Evolutionary conservation across 2,113 vertebrate genomes (phyloP), one percentile per base, ranked within the genome.

Genomic region (Oreocharis arfaki): DNA sequence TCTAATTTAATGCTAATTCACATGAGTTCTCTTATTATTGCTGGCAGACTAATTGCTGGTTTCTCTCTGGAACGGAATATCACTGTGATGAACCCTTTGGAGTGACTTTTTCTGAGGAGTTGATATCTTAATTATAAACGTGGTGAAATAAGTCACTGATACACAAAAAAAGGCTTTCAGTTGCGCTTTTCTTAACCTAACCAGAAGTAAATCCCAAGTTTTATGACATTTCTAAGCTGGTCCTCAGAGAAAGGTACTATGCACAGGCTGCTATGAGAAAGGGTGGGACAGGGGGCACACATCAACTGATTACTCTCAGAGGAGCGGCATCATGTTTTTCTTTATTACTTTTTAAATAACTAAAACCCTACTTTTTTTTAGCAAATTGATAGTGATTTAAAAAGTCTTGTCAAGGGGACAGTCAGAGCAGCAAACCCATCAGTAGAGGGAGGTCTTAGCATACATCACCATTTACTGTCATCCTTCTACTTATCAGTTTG

Each of bases 331-430:
- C 7, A 6, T 75, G 3, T 55, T 96, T 93, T 95, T 12, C 19
- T 90, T 46, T 81, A 89, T 76, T 75, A 59, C 93, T 94, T 86
- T 44, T 39, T 89, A 94, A 92, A 77, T 90, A 93, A 90, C 74
- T 59, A 87, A 93, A 55, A n/a, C 17, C 5, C 9, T 74, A 47
- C 39, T 91, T 64, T 39, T 61, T 57, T 92, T 41, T 88, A 79
- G 12, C 84, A 94, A 90, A 94, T 75, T 92, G 42, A 52, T 70
- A 81, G 12, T 52, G 16, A 23, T 76, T 67, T 80, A 64, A 92
- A 77, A 59, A 88, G 44, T 7, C 37, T 78, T 84, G 37, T 78
- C 49, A 82, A 92, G 35, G 61, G 33, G 47, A 76, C 60, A 94
- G 55, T 91, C 35, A 47, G 44, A 87, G 10, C 5, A 75, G 41